Evolutionary conservation across 2,113 vertebrate species (phyloP), one percentile per base, ranked within the genome.

Genomic region (Onychostruthus taczanowskii): DNA sequence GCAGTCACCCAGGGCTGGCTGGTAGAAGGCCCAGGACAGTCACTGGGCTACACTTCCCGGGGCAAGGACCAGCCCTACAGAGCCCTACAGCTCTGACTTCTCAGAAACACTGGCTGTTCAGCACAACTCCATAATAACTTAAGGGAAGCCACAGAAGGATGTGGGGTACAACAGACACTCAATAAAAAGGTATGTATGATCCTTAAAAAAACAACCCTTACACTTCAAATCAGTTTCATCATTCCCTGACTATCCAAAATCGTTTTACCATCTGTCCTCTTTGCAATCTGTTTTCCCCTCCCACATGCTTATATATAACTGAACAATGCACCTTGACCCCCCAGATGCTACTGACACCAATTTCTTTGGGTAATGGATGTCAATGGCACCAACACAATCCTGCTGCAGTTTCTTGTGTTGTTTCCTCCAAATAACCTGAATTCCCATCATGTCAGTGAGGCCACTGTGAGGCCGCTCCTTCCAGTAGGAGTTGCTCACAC

Each of bases 191-290:
- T 24, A 11, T 37, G 11, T 10, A 9, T 4, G 2, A 24, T 37
- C 24, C 28, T 87, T 43, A 44, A 26, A 89, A 83, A 9, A 66
- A 4, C 12, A 47, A 63, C 16, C 26, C 27, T 74, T 80, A 30
- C 2, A 47, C 6, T 7, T 67, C 24, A 35, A 47, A 11, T 56
- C 13, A 67, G n/a, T 49, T 81, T 68, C 44, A 75, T 43, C 66
- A 13, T 63, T 56, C 13, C 16, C 27, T 58, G 9, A 20, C 52
- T 16, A 80, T 16, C 27, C 37, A 66, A 43, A 68, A 80, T 46
- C 0, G 0, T 33, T 92, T 52, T 33, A 41, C 28, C 5, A 6
- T 62, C 12, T 62, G 10, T 73, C 53, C 10, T 50, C 33, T 69
- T 23, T 70, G 21, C 39, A 58, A 13, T 19, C 19, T 62, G 6